Evolutionary conservation across 2,797 vertebrate genomes (phyloP).

Genomic region (Columba guinea): DNA sequence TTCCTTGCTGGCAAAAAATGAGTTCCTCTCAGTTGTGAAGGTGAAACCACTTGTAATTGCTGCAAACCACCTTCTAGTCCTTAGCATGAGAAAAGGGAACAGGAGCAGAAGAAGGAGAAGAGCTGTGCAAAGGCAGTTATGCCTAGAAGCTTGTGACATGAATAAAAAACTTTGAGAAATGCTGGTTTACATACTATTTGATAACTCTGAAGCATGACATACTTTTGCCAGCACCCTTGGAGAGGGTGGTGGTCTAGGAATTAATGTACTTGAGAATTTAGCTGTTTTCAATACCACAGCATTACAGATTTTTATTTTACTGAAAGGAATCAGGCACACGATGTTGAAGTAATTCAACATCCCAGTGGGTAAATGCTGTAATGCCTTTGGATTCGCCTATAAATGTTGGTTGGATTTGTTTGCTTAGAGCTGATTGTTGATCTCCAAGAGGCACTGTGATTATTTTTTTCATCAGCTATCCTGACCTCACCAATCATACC

Average conservation of each 20-base stretch:
- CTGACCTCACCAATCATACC: neutral
- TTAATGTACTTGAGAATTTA: neutral
- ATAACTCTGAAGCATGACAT: rapidly evolving
- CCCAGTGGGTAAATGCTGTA: neutral
- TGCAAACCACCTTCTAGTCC: neutral
- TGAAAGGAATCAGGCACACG: neutral
- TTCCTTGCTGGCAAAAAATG: neutral
- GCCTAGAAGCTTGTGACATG: neutral
- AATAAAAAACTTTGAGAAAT: neutral
- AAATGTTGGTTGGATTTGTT: conserved; percentile 9
- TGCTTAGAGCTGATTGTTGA: neutral
- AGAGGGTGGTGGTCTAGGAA: neutral
- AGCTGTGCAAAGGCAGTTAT: neutral
- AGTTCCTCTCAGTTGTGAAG: neutral
- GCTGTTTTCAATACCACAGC: neutral
- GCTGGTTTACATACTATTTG: rapidly evolving
- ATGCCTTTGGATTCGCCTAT: neutral
- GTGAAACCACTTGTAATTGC: neutral
- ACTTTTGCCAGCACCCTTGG: neutral
- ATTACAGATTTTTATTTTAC: neutral
- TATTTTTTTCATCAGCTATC: neutral
- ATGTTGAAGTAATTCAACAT: neutral
- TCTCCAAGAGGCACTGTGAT: neutral
- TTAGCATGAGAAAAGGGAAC: neutral
- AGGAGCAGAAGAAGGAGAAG: neutral